Evolutionary conservation across 2,797 vertebrate genomes (phyloP), one percentile per base, ranked within the genome.

Genomic region (Psittacula derbiana): DNA sequence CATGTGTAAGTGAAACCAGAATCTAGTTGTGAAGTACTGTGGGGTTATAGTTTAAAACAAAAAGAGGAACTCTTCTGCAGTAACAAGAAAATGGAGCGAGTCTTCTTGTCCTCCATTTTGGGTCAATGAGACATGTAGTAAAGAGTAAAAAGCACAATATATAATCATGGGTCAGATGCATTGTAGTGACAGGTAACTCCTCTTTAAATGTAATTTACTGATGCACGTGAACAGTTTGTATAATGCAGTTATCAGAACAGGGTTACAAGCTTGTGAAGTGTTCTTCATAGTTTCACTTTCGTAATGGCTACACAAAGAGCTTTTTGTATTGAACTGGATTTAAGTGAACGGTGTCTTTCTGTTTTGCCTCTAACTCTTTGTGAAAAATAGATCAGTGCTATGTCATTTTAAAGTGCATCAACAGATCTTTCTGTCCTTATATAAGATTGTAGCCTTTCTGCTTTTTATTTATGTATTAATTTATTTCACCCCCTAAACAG

Each of bases 261-360:
- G 82, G 65, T 47, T 75, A 41, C 36, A 11, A 41, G 70, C 66
- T 90, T 72, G 16, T 62, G 8, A 90, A 90, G 53, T 83, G 62
- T 78, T 74, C 65, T 88, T 88, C 53, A 53, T 43, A 76, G 80
- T 95, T 96, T 92, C 86, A 62, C 90, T 96, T 92, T 87, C 70
- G 2, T 58, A 44, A 55, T 93, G 62, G 31, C 36, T 30, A 6
- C 75, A 80, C 55, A 91, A 92, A 62, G 58, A 85, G 25, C 46
- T 75, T 80, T 80, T 80, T 94, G 53, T 87, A 20, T 7, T 74
- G 72, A 60, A 43, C 21, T 62, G 58, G 46, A 25, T 88, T 80
- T 83, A 82, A 75, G n/a, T 92, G 43, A 94, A 67, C 8, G 1
- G 66, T 52, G 58, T 65, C 53, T 88, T 86, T 80, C 49, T 90